Conservation (phyloP, 2,113 vertebrate genomes). For the Nansenia antarctica region DNA sequence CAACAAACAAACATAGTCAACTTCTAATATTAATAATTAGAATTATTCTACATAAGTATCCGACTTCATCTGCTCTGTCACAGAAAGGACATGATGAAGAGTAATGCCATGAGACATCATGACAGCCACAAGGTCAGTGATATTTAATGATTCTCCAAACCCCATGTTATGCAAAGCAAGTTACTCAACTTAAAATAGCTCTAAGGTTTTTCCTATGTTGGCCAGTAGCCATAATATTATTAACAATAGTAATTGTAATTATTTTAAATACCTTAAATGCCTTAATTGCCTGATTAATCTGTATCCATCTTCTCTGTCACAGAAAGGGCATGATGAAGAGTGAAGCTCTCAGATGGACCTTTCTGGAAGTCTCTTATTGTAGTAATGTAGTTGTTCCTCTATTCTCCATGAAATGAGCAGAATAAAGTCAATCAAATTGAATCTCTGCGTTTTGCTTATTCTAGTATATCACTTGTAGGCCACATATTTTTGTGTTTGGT, state of each 20-base stretch:
- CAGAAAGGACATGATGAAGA: conserved; percentile 72
- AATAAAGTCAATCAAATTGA: background rate
- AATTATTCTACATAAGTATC: too few species aligned
- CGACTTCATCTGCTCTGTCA: too few species aligned
- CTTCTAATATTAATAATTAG: background rate
- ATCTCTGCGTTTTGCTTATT: background rate
- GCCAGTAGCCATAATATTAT: background rate
- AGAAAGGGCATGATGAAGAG: too few species aligned
- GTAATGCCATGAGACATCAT: too few species aligned
- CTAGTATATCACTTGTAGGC: background rate
- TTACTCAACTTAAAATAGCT: background rate
- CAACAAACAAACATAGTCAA: too few species aligned
- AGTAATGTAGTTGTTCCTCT: background rate
- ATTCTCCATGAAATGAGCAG: background rate
- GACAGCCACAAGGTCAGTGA: too few species aligned
- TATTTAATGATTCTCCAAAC: too few species aligned
- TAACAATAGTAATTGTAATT: background rate
- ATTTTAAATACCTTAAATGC: background rate
- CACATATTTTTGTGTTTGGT: background rate
- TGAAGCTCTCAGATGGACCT: conserved; percentile 6
- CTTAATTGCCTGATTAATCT: too few species aligned
- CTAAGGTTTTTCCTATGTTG: background rate
- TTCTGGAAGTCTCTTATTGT: background rate
- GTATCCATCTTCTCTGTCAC: too few species aligned
- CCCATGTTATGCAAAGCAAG: background rate